Evolutionary conservation across 2,888 invertebrate species (phyloP).

Genomic region (Apotomis betuletana): DNA sequence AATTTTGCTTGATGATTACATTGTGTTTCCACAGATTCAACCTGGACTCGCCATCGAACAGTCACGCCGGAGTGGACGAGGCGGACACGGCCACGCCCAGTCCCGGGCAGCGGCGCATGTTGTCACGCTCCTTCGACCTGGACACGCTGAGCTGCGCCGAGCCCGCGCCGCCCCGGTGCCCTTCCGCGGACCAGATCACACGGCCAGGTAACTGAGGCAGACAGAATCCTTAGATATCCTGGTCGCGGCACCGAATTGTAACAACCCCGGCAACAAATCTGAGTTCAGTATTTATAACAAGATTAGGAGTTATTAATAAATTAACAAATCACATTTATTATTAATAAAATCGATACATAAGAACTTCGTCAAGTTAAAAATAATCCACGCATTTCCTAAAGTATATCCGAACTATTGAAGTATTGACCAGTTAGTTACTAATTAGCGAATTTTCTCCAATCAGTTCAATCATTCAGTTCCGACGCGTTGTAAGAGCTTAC

Average conservation of each 20-base stretch:
- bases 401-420: too few species aligned
- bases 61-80: slow-evolving; percentile 61
- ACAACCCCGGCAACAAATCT: neutral
- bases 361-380: too few species aligned
- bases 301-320: too few species aligned
- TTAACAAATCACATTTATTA: too few species aligned
- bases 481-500: too few species aligned
- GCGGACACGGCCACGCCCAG: slow-evolving; percentile 60
- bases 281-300: too few species aligned
- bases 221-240: neutral
- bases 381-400: too few species aligned
- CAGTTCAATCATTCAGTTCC: too few species aligned
- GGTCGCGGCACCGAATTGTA: neutral
- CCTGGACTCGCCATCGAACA: slow-evolving; percentile 64
- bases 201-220: slow-evolving; percentile 49
- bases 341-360: too few species aligned
- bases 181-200: slow-evolving; percentile 71
- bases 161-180: slow-evolving; percentile 67
- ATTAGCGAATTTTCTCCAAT: too few species aligned
- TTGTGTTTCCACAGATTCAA: slow-evolving; percentile 63
- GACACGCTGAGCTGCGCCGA: slow-evolving; percentile 63
- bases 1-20: too few species aligned
- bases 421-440: too few species aligned
- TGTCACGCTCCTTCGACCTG: slow-evolving; percentile 75
- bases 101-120: slow-evolving; percentile 61